These are phyloP conservation scores for Paracanthobrama guichenoti DNA, from an alignment of 2,113 vertebrate genomes.

Conservation along the genomic window DNA sequence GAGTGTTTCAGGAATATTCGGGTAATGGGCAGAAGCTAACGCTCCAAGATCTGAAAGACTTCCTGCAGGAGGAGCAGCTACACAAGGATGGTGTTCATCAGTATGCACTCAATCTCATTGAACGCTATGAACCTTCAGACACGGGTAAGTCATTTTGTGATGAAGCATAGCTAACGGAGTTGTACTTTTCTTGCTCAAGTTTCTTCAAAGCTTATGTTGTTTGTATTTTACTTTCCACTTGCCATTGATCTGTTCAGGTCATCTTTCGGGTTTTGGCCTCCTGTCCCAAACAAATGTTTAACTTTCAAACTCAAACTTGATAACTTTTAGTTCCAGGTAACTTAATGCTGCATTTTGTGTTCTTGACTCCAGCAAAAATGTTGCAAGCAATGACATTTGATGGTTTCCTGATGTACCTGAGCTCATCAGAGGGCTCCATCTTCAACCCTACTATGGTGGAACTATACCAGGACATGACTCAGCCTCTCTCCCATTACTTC, in stretches of 20 bases:
- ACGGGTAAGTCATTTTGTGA: conserved; percentile 73
- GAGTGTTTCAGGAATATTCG: conserved; percentile 85
- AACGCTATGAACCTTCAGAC: conserved; percentile 86
- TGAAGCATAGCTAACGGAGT: neutral
- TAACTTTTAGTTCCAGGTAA: neutral
- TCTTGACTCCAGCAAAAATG: conserved; percentile 76
- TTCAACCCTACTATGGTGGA: conserved; percentile 76
- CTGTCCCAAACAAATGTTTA: neutral
- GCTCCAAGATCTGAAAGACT: conserved; percentile 83
- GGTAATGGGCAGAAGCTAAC: conserved; percentile 87
- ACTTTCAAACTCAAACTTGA: conserved; percentile 2
- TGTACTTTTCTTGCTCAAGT: neutral
- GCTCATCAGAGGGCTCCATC: conserved; percentile 87
- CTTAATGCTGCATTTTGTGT: neutral
- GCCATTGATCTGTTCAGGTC: neutral
- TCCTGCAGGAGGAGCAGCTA: conserved; percentile 85
- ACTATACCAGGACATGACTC: conserved; percentile 88
- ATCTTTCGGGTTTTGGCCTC: neutral
- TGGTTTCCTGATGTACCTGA: conserved; percentile 89
- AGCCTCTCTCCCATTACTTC: conserved; percentile 89
- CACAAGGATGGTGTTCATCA: conserved; percentile 71
- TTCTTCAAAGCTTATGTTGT: neutral
- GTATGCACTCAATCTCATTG: conserved; percentile 81
- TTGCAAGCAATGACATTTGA: conserved; percentile 86
- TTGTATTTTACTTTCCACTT: neutral